Evolutionary conservation across 2,797 vertebrate genomes (phyloP).

Genomic region (Aselliscus stoliczkanus): DNA sequence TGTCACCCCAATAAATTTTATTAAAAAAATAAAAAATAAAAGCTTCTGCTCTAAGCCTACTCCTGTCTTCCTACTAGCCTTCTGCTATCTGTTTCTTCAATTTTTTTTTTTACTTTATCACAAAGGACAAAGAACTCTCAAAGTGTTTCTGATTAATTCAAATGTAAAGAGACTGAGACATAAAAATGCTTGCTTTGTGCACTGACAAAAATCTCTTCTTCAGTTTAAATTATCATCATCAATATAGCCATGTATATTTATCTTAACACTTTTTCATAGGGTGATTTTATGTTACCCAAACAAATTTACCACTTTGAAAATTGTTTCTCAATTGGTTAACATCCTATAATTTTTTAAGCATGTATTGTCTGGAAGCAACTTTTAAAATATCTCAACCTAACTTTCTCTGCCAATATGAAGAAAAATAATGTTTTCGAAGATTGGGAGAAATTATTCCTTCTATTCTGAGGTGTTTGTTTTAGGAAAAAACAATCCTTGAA

Average conservation of each 20-base stretch:
- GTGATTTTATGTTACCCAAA: not conserved
- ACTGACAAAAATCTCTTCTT: not conserved
- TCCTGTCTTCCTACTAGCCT: not conserved
- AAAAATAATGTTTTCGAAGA: not conserved
- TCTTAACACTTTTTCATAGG: not conserved
- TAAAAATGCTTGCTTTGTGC: not conserved
- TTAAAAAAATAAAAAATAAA: too few species aligned
- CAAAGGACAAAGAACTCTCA: not conserved
- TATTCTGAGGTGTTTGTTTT: not conserved
- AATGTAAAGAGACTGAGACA: not conserved
- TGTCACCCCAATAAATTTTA: too few species aligned
- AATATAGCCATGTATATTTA: not conserved
- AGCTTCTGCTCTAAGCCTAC: not conserved
- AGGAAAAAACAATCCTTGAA: not conserved
- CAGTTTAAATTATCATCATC: not conserved
- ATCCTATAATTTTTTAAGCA: not conserved
- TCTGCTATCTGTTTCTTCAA: not conserved
- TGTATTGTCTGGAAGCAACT: not conserved
- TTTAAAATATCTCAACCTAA: not conserved
- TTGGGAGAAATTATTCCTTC: not conserved
- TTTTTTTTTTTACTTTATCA: not conserved
- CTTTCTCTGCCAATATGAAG: not conserved
- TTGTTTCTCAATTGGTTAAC: not conserved
- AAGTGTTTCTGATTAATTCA: not conserved
- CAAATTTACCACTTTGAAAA: not conserved